phyloP scores from a whole-genome alignment of 2,888 invertebrate genomes.

The Catocala fraxini region DNA sequence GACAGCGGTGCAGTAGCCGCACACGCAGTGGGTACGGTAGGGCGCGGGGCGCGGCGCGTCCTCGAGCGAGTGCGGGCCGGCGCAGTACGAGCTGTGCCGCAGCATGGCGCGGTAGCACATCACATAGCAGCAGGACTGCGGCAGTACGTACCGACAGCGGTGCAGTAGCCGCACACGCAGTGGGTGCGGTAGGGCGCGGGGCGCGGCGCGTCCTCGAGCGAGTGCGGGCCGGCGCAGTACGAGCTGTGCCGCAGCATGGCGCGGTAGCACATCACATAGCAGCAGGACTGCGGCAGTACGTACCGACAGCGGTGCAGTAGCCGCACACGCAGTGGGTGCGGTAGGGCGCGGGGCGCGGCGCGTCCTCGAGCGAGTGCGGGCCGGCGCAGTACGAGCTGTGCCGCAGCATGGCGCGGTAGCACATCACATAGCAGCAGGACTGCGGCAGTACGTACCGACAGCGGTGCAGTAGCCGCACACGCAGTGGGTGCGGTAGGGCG shows the following conservation, averaged over 20 bases:
- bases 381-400: conserved; percentile 91
- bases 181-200: conserved; percentile 89
- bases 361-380: conserved; percentile 89
- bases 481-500: conserved; percentile 91
- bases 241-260: conserved; percentile 92
- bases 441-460: conserved; percentile 26
- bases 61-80: conserved; percentile 90
- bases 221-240: conserved; percentile 91
- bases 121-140: no score
- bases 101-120: conserved; percentile 94
- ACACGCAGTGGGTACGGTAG: conserved; percentile 92
- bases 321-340: conserved; percentile 93
- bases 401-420: conserved; percentile 93
- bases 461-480: conserved; percentile 86
- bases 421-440: conserved; percentile 76
- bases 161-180: conserved; percentile 89
- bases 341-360: conserved; percentile 87
- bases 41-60: conserved; percentile 87
- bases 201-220: conserved; percentile 84
- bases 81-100: conserved; percentile 90
- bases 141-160: conserved; percentile 37
- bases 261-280: conserved; percentile 89
- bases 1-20: conserved; percentile 73
- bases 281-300: background rate
- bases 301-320: conserved; percentile 53